Base-by-base conservation (phyloP, 2,797 vertebrate genomes). In the Diplodus sargus region DNA sequence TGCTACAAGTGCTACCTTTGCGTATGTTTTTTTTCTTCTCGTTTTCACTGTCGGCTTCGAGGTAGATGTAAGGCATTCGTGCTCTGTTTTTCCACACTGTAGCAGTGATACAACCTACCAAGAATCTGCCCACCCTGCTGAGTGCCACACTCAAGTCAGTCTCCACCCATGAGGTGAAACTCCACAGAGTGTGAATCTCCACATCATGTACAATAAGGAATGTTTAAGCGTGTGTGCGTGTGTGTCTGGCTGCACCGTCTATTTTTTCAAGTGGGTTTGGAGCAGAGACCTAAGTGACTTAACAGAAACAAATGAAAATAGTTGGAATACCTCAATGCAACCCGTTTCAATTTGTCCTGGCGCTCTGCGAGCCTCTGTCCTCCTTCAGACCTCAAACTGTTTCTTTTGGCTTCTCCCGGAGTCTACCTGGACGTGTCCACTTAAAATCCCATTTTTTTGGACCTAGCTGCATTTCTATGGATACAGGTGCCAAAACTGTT, bases 281-380 rank as follows among this genome's bases (percentile, higher is more conserved):
- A 78, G 81, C 74, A 49, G 42, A 82, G 89, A 87, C 83, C 75
- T 87, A 88, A 93, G 90, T 87, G 90, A 87, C 90, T 91, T 82
- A 89, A 92, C 91, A 93, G 90, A 90, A 92, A 93, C 89, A 90
- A 89, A 93, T 92, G 77, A 90, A 92, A 93, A 93, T 92, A 88
- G 72, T 34, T 89, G 72, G 74, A 89, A 92, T 93, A 76, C 84
- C 79, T 92, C 48, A 13, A 66, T 42, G 64, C 76, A 79, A 83
- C 53, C 48, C 11, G 13, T 70, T 83, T 83, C 76, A 75, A 51
- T 85, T 66, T 79, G 77, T 69, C 79, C 78, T 54, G 77, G 48
- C 63, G 77, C 30, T 83, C 39, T 56, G 52, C 72, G 74, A 43
- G 59, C 61, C 79, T 25, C 67, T 76, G 81, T 86, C 78, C 71